phyloP scores from a whole-genome alignment of 2,888 invertebrate genomes.

The Mimumesa dahlbomi region DNA sequence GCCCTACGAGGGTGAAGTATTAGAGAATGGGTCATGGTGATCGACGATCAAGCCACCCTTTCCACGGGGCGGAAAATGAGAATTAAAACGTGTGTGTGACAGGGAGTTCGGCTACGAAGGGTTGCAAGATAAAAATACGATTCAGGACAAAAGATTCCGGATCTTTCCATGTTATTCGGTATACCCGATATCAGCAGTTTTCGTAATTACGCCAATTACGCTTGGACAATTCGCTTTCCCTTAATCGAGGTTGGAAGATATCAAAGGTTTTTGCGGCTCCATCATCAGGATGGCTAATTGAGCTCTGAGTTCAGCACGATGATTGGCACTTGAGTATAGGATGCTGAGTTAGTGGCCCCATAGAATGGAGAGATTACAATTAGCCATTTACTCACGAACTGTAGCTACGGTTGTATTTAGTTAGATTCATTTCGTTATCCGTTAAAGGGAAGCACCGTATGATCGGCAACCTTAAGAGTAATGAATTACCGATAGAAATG shows the following conservation, averaged over 20 bases:
- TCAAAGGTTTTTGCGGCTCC: not conserved
- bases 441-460: not conserved
- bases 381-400: conserved; percentile 8
- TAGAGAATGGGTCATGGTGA: conserved; percentile 15
- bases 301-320: not conserved
- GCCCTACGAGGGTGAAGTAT: not conserved
- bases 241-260: not conserved
- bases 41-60: conserved; percentile 36
- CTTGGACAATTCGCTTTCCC: too few species aligned
- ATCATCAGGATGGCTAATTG: not conserved
- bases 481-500: not conserved
- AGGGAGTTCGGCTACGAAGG: conserved; percentile 31
- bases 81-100: conserved; percentile 6
- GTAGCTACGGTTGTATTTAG: too few species aligned
- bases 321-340: not conserved
- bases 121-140: conserved; percentile 47
- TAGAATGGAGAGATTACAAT: conserved; percentile 12
- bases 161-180: too few species aligned
- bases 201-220: too few species aligned
- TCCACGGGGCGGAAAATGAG: conserved; percentile 19
- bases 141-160: conserved; percentile 12
- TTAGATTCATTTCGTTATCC: not conserved
- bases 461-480: not conserved
- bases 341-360: not conserved
- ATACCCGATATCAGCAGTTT: too few species aligned